Evolutionary conservation across 30 jellyfish, hydroid and myxozoan species (phyloP).

Genomic region (Clytia hemisphaerica): DNA sequence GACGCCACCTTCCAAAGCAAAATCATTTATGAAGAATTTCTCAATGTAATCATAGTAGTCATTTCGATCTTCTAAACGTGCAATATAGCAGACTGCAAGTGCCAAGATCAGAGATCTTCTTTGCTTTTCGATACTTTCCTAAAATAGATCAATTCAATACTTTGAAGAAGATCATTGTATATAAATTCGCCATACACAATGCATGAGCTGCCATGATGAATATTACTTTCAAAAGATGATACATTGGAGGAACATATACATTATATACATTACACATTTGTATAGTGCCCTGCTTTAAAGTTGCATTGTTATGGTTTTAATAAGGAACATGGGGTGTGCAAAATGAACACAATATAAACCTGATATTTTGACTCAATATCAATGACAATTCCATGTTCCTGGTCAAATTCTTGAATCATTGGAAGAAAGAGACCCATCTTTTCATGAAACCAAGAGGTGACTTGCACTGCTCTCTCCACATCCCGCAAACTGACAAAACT

Average conservation of each 20-base stretch:
- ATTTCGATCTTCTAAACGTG: constrained; percentile 50
- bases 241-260: no score
- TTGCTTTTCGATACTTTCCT: constrained; percentile 15
- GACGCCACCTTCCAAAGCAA: constrained; percentile 34
- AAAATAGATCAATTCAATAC: background rate
- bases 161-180: background rate
- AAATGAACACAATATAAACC: background rate
- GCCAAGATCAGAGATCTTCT: constrained; percentile 46
- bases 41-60: constrained; percentile 24
- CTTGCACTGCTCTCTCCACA: constrained; percentile 72
- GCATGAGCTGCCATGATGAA: no score
- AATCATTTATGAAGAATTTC: constrained; percentile 19
- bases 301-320: background rate
- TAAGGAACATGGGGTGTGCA: background rate
- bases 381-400: background rate
- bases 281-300: no score
- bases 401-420: constrained; percentile 9
- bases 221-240: no score
- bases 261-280: no score
- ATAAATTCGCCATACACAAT: no score
- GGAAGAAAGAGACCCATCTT: constrained; percentile 40
- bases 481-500: constrained; percentile 76
- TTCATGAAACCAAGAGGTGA: constrained; percentile 54
- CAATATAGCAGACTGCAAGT: constrained; percentile 63
- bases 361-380: no score